Evolutionary conservation across 2,113 vertebrate genomes (phyloP), one percentile per base, ranked within the genome.

Genomic region (Platysternon megacephalum): DNA sequence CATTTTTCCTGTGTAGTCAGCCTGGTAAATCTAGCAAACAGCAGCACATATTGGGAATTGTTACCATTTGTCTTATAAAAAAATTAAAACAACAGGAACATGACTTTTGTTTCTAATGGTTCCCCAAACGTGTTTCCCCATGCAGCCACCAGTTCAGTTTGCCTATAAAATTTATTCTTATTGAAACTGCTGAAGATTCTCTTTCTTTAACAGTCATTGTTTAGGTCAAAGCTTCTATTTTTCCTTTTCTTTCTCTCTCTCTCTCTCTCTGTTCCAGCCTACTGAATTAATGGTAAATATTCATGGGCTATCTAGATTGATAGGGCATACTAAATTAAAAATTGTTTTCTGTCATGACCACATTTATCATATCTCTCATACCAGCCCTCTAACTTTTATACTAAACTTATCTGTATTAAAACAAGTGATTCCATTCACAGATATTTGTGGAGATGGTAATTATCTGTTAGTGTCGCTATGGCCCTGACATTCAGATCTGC

Each of bases 291-390:
- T 97, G 85, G 91, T 98, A 98, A 98, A 97, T 98, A 98, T 97
- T 98, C 95, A 98, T 98, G 90, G 96, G 48, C 84, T 97, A 96
- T 95, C 91, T 97, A 98, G 97, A 98, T 97, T 98, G 97, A 98
- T 98, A 97, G 96, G 86, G 82, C 97, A 96, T 97, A 96, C 95
- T 97, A 98, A 98, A 98, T 98, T 98, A 98, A 98, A 98, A 98
- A 95, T 97, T 97, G 92, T 97, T 98, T 98, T 98, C 90, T 97
- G 97, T 97, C 97, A 97, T 97, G 94, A 96, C 94, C 97, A 48
- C 96, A 98, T 98, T 98, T 97, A 97, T 98, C 97, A 98, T 96
- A 89, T 97, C 49, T 92, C 87, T 97, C 76, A 88, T 96, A 94
- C 88, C 93, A 96, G 44, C 87, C 53, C 87, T 94, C 82, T 87